These are phyloP conservation scores for Hucho hucho DNA, from an alignment of 2,113 vertebrate genomes.

Conservation along the genomic window DNA sequence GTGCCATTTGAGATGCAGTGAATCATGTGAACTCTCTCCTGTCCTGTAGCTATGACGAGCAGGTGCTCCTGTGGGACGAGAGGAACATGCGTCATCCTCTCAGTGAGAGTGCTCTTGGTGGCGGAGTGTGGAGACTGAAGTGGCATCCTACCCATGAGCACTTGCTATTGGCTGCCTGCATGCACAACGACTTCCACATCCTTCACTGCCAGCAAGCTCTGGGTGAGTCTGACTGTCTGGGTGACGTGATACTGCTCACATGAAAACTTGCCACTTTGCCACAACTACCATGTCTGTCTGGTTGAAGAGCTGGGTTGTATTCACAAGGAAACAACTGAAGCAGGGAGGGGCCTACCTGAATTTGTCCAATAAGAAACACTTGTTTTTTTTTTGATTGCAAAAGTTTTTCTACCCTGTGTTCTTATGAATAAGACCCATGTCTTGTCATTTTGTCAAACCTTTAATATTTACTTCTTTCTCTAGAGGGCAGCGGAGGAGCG, in stretches of 20 bases:
- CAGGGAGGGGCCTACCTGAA: too few species aligned
- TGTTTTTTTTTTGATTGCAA: background rate
- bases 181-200: conserved; percentile 89
- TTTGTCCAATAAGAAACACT: background rate
- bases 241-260: background rate
- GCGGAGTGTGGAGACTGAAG: conserved; percentile 92
- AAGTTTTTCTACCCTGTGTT: too few species aligned
- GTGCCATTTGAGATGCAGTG: background rate
- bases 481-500: conserved; percentile 71
- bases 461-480: background rate
- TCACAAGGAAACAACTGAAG: too few species aligned
- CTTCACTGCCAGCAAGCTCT: conserved; percentile 79
- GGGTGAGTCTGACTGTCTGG: conserved; percentile 57
- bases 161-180: conserved; percentile 90
- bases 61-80: conserved; percentile 88
- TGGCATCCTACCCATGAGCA: conserved; percentile 84
- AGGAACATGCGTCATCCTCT: conserved; percentile 83
- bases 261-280: background rate
- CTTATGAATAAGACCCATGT: too few species aligned
- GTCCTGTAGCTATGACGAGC: conserved; percentile 86
- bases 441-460: too few species aligned
- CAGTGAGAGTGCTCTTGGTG: conserved; percentile 76
- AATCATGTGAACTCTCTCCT: background rate
- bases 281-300: background rate
- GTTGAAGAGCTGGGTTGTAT: background rate